Conservation (phyloP, 2,797 vertebrate genomes). For the Hemitrygon akajei region DNA sequence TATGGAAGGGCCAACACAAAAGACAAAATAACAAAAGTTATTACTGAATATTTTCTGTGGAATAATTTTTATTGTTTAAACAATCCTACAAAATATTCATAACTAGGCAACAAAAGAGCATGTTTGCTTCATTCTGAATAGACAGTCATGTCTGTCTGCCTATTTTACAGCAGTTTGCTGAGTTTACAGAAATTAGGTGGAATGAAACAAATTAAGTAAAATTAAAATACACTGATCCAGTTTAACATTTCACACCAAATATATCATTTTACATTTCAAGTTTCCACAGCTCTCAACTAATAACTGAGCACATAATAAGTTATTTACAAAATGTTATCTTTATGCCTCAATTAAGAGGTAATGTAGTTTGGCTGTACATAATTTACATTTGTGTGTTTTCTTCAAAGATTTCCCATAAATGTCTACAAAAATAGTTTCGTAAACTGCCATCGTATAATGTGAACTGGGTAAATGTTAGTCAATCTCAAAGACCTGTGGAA, state of each 20-base stretch:
- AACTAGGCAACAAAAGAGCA: background rate
- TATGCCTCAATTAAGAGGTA: slow-evolving; percentile 10
- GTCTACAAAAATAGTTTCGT: background rate
- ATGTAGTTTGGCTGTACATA: slow-evolving; percentile 1
- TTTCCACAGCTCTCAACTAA: background rate
- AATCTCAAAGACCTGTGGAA: background rate
- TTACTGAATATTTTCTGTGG: background rate
- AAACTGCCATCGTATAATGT: background rate
- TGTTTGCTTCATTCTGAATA: background rate
- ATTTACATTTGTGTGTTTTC: background rate
- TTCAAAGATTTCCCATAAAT: background rate
- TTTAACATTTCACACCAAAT: background rate
- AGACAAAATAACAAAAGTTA: too few species aligned
- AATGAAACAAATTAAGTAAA: background rate
- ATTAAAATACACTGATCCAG: slow-evolving; percentile 23
- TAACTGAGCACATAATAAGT: background rate
- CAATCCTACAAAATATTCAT: background rate
- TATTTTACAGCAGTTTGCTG: background rate
- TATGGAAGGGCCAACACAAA: background rate
- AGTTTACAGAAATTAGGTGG: background rate
- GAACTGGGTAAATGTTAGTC: background rate
- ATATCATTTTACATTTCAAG: slow-evolving; percentile 19
- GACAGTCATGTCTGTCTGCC: background rate
- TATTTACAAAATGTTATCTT: slow-evolving; percentile 29
- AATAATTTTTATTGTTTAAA: slow-evolving; percentile 21